These are phyloP conservation scores for Mellilla xanthometata DNA, from an alignment of 2,888 invertebrate species.

Conservation along the genomic window DNA sequence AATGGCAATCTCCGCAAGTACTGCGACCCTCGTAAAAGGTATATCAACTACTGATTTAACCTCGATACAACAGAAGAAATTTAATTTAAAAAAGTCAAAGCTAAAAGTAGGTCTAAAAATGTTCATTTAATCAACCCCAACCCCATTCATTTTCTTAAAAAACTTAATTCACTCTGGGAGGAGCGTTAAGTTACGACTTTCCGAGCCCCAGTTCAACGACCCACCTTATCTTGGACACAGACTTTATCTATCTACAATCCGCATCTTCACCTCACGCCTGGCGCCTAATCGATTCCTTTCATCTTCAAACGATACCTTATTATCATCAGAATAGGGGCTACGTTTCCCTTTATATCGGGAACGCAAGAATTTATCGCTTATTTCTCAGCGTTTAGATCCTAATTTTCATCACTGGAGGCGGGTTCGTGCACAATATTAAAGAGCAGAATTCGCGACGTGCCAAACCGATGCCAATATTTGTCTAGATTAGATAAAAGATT, in stretches of 20 bases:
- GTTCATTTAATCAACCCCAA: conserved; percentile 25
- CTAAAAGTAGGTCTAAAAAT: conserved; percentile 9
- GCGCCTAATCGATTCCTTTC: conserved; percentile 53
- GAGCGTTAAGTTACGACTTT: conserved; percentile 46
- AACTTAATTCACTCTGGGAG: conserved; percentile 30
- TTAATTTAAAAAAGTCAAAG: conserved; percentile 16
- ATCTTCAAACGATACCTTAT: conserved; percentile 51
- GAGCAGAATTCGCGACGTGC: conserved; percentile 53
- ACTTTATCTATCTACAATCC: conserved; percentile 65
- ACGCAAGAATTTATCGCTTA: conserved; percentile 36
- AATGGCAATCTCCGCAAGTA: conserved; percentile 1
- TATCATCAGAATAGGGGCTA: conserved; percentile 42
- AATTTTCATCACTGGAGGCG: conserved; percentile 22
- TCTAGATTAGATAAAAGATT: conserved; percentile 64
- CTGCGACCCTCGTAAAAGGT: not conserved
- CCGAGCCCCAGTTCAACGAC: conserved; percentile 60
- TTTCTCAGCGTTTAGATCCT: conserved; percentile 32
- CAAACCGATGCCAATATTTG: conserved; percentile 60
- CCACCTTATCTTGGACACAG: conserved; percentile 68
- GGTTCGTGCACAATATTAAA: conserved; percentile 31
- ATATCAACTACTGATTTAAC: conserved; percentile 5
- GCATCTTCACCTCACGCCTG: conserved; percentile 52
- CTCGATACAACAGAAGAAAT: conserved; percentile 2
- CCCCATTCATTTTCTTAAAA: conserved; percentile 25
- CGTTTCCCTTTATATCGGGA: conserved; percentile 30